Evolutionary conservation across 1,140 invertebrate species (phyloP).

Genomic region (Drosophila insularis): DNA sequence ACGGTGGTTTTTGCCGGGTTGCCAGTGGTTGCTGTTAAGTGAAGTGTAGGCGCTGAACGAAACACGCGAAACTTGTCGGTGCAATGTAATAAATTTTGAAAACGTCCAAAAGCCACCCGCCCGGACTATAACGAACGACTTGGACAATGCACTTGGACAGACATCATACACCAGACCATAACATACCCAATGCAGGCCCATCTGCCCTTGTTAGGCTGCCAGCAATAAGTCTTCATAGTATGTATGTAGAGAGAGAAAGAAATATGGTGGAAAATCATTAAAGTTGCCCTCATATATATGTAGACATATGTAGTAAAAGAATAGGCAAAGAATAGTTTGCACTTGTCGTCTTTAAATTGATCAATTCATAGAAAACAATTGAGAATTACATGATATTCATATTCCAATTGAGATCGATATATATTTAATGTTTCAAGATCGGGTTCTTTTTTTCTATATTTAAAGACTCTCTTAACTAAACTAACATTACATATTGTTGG

Average conservation of each 20-base stretch:
- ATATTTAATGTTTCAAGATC: too few relatives aligned
- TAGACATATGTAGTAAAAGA: too few relatives aligned
- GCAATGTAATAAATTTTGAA: conserved; percentile 76
- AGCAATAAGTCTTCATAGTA: conserved; percentile 45
- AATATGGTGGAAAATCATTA: conserved; percentile 9
- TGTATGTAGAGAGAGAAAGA: conserved; percentile 19
- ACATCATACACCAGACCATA: neutral
- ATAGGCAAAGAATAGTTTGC: too few relatives aligned
- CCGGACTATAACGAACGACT: conserved; percentile 69
- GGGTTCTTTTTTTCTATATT: too few relatives aligned
- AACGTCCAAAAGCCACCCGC: conserved; percentile 55
- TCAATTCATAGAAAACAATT: too few relatives aligned
- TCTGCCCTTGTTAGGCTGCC: conserved; percentile 42
- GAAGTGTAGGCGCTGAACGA: conserved; percentile 74
- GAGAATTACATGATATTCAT: too few relatives aligned
- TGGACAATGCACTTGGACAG: conserved; percentile 60
- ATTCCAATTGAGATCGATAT: too few relatives aligned
- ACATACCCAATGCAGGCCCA: neutral
- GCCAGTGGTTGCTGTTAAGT: conserved; percentile 54
- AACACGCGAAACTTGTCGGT: conserved; percentile 77
- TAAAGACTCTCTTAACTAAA: too few relatives aligned
- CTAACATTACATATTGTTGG: conserved; percentile 12
- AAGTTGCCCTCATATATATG: neutral
- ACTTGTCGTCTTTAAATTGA: too few relatives aligned
- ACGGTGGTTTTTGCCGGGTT: neutral